A percentile compares a stretch with the other conserved stretches of the same genome.
Evolutionary conservation across 2,888 invertebrate genomes (phyloP).

Genomic region (Diaphora mendica): DNA sequence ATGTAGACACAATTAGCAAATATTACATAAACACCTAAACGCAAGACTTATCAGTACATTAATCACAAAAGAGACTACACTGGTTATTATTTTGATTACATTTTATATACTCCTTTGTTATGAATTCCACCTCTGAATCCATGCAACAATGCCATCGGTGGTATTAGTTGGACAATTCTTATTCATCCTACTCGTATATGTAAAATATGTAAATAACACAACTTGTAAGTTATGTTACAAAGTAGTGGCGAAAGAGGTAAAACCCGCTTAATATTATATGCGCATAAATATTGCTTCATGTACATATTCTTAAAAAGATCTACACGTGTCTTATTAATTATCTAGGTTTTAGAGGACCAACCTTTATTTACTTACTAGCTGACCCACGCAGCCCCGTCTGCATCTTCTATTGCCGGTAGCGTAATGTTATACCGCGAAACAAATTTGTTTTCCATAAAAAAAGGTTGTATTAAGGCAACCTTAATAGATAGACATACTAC

Average conservation of each 20-base stretch:
- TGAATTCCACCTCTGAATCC: neutral
- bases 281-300: slow-evolving; percentile 2
- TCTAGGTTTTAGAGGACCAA: neutral
- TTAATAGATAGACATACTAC: too few relatives aligned
- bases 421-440: too few relatives aligned
- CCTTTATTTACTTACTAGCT: too few relatives aligned
- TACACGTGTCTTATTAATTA: neutral
- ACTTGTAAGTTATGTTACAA: neutral
- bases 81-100: too few relatives aligned
- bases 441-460: too few relatives aligned
- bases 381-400: too few relatives aligned
- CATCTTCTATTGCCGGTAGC: too few relatives aligned
- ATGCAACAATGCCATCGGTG: too few relatives aligned
- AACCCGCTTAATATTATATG: neutral
- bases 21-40: neutral
- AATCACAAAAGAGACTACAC: neutral
- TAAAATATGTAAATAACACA: neutral
- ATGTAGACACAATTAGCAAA: neutral
- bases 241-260: neutral
- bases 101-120: neutral
- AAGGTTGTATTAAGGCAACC: too few relatives aligned
- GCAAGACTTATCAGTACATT: neutral
- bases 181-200: too few relatives aligned
- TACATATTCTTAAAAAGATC: slow-evolving; percentile 1
- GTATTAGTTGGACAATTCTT: too few relatives aligned